phyloP scores from a whole-genome alignment of 2,888 invertebrate genomes.

The Euphydryas editha region DNA sequence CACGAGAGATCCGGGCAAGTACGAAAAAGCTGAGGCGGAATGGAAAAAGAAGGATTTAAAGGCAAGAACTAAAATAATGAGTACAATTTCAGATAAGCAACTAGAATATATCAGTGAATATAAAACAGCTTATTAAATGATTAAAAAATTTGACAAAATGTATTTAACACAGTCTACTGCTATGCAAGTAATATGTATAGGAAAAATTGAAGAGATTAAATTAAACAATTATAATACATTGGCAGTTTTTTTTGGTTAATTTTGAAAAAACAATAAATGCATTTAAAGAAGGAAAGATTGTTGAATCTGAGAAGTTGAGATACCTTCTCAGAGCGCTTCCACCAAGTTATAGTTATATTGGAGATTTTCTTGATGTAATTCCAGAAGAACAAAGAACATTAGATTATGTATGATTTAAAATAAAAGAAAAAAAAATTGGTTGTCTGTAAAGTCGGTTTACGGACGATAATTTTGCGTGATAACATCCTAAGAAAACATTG shows the following conservation, averaged over 20 bases:
- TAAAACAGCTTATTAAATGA: neutral
- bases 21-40: neutral
- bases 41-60: neutral
- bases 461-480: too few relatives aligned
- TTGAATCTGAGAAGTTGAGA: conserved; percentile 45
- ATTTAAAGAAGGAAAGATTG: conserved; percentile 43
- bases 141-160: neutral
- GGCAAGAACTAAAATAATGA: neutral
- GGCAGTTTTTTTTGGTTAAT: neutral
- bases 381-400: conserved; percentile 43
- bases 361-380: conserved; percentile 47
- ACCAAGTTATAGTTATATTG: too few relatives aligned
- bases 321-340: too few relatives aligned
- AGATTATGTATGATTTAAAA: conserved; percentile 42
- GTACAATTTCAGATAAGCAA: neutral
- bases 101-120: neutral
- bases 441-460: too few relatives aligned
- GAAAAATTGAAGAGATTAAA: neutral
- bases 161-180: neutral
- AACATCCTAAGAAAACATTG: too few relatives aligned
- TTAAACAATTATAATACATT: neutral
- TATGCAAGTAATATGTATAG: neutral
- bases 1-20: neutral
- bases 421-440: conserved; percentile 44
- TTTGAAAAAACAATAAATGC: conserved; percentile 40